A percentile compares a stretch with the other conserved stretches of the same genome.
These are phyloP conservation scores for roundworm (Caenorhabditis elegans) DNA, from an alignment of 1,140 invertebrate genomes.

Conservation along the genomic window WBcel235 BX284602.5:7280501-7281000, in stretches of 20 bases:
- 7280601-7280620: background rate
- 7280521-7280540: slow-evolving; percentile 16
- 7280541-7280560: slow-evolving; percentile 31
- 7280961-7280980: background rate
- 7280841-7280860: background rate
- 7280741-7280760: background rate
- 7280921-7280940: background rate
- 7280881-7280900: background rate
- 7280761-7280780: background rate
- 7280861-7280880: slow-evolving; percentile 8
- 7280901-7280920: background rate
- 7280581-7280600: background rate
- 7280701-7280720: background rate
- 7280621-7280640: background rate
- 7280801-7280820: background rate
- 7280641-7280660: background rate
- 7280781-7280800: slow-evolving; percentile 20
- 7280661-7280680: background rate
- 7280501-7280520: background rate
- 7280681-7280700: slow-evolving; percentile 5
- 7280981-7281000: background rate
- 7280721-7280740: background rate
- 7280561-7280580: background rate
- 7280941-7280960: background rate
- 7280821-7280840: slow-evolving; percentile 7